These are phyloP conservation scores for Dermolepida albohirtum DNA, from an alignment of 2,888 invertebrate genomes.

Conservation along the genomic window DNA sequence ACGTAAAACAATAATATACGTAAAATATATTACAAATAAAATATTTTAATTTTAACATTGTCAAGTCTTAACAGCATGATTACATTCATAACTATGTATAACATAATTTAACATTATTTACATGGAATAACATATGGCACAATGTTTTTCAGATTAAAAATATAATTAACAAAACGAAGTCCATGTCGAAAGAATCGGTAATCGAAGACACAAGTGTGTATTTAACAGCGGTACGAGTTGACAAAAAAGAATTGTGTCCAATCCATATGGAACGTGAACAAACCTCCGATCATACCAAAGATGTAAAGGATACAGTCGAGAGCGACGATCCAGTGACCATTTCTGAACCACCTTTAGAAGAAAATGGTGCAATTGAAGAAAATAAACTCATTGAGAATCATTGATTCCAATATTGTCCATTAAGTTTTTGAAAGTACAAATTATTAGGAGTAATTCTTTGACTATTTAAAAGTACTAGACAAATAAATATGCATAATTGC, in stretches of 20 bases:
- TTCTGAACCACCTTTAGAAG: conserved; percentile 2
- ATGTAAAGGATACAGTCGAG: not conserved
- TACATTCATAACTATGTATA: too few relatives aligned
- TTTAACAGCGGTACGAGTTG: not conserved
- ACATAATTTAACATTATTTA: too few relatives aligned
- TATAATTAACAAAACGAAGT: not conserved
- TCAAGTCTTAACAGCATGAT: too few relatives aligned
- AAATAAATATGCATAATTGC: too few relatives aligned
- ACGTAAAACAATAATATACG: too few relatives aligned
- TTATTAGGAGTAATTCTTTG: too few relatives aligned
- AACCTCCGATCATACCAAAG: not conserved
- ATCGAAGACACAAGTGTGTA: not conserved
- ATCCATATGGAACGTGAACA: not conserved
- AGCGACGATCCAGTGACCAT: not conserved
- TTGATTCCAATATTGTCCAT: not conserved
- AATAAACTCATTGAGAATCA: conserved; percentile 1
- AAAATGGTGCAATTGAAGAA: conserved; percentile 9
- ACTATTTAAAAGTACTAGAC: too few relatives aligned
- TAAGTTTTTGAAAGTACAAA: conserved; percentile 12
- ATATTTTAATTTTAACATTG: too few relatives aligned
- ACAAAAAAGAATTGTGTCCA: not conserved
- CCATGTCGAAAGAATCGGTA: not conserved
- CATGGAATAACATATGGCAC: too few relatives aligned
- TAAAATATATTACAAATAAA: too few relatives aligned
- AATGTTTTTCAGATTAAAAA: too few relatives aligned